phyloP scores from a whole-genome alignment of 2,888 invertebrate genomes.

The Tetragonisca angustula region DNA sequence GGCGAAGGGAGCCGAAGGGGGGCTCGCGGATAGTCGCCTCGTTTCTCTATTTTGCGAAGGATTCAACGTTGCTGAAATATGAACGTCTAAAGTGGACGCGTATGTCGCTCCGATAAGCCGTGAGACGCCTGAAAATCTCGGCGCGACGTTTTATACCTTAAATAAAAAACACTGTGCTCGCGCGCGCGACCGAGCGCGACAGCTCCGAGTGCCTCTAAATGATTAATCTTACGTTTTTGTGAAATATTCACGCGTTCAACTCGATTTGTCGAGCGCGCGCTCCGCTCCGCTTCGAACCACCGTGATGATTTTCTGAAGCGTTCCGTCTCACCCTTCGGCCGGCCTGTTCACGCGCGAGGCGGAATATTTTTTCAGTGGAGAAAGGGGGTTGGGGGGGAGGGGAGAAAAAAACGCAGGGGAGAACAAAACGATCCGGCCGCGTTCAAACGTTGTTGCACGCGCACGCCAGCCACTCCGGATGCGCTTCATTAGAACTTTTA shows the following conservation, averaged over 20 bases:
- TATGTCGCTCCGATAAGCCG: not conserved
- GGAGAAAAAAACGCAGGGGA: not conserved
- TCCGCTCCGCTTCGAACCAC: not conserved
- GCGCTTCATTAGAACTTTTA: slow-evolving; percentile 72
- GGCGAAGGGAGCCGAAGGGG: not conserved
- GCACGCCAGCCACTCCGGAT: slow-evolving; percentile 40
- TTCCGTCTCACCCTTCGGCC: not conserved
- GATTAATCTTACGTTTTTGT: no score
- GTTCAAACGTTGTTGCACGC: slow-evolving; percentile 46
- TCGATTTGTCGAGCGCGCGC: not conserved
- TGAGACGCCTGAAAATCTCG: not conserved
- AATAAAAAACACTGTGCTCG: no score
- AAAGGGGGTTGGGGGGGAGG: not conserved
- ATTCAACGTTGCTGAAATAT: not conserved
- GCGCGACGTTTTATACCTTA: not conserved
- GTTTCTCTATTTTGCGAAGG: not conserved
- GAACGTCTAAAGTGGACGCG: not conserved
- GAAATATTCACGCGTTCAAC: not conserved
- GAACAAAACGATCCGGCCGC: slow-evolving; percentile 16
- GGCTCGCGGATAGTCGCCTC: not conserved
- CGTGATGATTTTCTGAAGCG: slow-evolving; percentile 6
- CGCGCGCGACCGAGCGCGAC: no score
- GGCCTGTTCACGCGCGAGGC: not conserved
- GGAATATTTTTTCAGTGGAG: not conserved
- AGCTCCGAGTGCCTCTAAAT: not conserved